Percentiles rank a stretch among this genome's conserved stretches.
phyloP scores from a whole-genome alignment of 2,113 vertebrate species.

The Drymodes brunneopygia region DNA sequence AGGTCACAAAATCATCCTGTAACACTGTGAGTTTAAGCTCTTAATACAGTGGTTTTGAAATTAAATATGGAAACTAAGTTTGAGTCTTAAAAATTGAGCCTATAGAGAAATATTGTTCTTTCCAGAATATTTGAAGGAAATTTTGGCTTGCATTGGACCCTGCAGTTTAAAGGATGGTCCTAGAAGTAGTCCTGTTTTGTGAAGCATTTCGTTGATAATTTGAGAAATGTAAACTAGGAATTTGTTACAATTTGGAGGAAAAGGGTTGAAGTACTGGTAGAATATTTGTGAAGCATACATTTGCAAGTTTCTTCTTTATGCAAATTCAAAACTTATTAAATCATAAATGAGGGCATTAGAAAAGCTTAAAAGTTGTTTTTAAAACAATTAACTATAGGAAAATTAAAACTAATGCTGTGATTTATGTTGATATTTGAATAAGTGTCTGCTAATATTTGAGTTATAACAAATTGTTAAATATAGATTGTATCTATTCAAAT shows the following conservation, averaged over 20 bases:
- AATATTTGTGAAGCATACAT: background rate
- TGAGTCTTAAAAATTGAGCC: background rate
- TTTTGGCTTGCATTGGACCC: background rate
- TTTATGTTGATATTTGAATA: conserved; percentile 34
- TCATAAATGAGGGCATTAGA: background rate
- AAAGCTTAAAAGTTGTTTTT: background rate
- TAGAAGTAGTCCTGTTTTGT: background rate
- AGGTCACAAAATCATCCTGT: background rate
- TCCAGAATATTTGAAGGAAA: background rate
- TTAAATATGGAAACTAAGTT: background rate
- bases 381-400: background rate
- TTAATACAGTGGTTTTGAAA: background rate
- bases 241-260: background rate
- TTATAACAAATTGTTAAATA: conserved; percentile 25
- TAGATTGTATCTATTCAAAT: conserved; percentile 40
- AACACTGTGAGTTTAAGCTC: background rate
- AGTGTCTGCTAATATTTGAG: conserved; percentile 4
- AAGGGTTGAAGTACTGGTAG: background rate
- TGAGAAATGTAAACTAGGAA: background rate
- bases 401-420: background rate
- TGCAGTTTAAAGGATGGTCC: background rate
- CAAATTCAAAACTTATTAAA: conserved; percentile 6
- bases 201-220: background rate
- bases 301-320: conserved; percentile 2
- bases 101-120: background rate